Evolutionary conservation across 2,888 invertebrate genomes (phyloP), one percentile per base, ranked within the genome.

Genomic region (Strigamia maritima): DNA sequence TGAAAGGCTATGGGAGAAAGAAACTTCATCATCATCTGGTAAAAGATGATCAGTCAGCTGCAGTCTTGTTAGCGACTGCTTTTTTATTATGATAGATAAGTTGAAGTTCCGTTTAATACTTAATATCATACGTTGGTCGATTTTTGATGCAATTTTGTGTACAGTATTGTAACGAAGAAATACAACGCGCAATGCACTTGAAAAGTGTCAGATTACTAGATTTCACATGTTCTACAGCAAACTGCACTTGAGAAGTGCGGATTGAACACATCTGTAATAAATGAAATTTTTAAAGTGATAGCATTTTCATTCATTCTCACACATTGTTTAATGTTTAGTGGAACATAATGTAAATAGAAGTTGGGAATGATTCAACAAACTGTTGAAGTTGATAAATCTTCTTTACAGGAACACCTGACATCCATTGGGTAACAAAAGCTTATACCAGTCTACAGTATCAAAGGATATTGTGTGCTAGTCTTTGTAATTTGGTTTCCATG

Each of bases 11-110:
- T 70, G 70, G 28, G 24, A 28, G 70, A 1, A 70, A 70, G 26
- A 70, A 70, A 28, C 28, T 16, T 28, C 70, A 70, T 28, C 28
- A n/a, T 70, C n/a, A 19, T 10, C 70, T 70, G 0, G 22, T 19
- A 54, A 2, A 54, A 54, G 44, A 54, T 28, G 70, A 70, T 28
- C 70, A 70, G 28, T 28, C 70, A 70, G 70, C 28, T 70, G 70
- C 70, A 28, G 26, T 70, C 70, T n/a, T 28, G 24, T 70, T 70
- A 54, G 19, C 54, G n/a, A n/a, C 19, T 19, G 7, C 6, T 70
- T 70, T 60, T 70, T 28, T 28, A 70, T 70, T 70, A 70, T 28
- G 70, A 28, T 70, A 6, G 70, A 70, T 28, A 70, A 28, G 70
- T 6, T 70, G 28, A 54, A 54, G 54, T 19, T 49, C 49, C n/a